Conservation (phyloP, 2,797 vertebrate genomes). For the Aeoliscus strigatus region DNA sequence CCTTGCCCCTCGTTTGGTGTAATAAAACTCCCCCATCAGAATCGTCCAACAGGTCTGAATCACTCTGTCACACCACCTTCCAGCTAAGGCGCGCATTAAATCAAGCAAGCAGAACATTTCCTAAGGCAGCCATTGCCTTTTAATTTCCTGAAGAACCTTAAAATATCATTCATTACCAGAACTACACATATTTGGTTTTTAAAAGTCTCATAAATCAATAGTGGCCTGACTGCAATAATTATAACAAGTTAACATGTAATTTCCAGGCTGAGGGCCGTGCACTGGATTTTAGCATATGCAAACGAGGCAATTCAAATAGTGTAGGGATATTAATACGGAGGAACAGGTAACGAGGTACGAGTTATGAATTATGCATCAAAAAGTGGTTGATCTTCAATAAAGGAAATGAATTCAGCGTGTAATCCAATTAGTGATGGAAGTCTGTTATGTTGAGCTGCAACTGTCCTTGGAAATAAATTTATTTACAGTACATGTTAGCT, state of each 20-base stretch:
- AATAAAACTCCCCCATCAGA: constrained; percentile 99
- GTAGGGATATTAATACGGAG: constrained; percentile 99
- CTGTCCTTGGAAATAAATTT: constrained; percentile 99
- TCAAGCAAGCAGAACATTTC: constrained; percentile 99
- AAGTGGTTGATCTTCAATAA: constrained; percentile 99
- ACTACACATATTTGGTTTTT: constrained; percentile 99
- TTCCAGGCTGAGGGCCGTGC: constrained; percentile 96
- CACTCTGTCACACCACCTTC: constrained; percentile 99
- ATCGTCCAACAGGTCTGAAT: constrained; percentile 99
- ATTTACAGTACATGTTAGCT: constrained; percentile 99
- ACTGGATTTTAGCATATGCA: constrained; percentile 99
- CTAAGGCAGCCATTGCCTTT: constrained; percentile 99
- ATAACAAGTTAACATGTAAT: constrained; percentile 99
- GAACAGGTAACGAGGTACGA: constrained; percentile 99
- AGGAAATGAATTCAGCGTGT: constrained; percentile 99
- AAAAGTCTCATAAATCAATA: constrained; percentile 99
- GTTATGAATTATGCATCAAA: constrained; percentile 99
- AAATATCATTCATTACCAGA: constrained; percentile 99
- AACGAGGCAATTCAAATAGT: constrained; percentile 99
- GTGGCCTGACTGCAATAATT: constrained; percentile 99
- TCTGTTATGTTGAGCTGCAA: constrained; percentile 99
- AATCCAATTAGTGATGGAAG: constrained; percentile 99
- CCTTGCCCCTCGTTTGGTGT: constrained; percentile 96
- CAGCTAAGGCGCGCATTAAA: constrained; percentile 99
- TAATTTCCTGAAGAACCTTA: constrained; percentile 99